Evolutionary conservation across 2,113 vertebrate species (phyloP).

Genomic region (Eulemur macaco): DNA sequence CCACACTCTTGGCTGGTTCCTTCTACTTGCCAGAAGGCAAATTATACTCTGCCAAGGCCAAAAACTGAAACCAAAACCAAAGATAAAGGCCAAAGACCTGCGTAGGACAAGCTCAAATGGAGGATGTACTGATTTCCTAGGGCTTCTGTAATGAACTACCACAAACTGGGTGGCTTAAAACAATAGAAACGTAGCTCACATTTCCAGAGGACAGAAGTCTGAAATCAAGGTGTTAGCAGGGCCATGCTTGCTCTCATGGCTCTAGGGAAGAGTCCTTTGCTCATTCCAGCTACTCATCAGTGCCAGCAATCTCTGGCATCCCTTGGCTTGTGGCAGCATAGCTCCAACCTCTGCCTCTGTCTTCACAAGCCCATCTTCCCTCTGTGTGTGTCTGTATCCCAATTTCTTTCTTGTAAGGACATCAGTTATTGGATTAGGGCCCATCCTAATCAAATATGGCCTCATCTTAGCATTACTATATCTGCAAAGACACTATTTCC

Average conservation of each 20-base stretch:
- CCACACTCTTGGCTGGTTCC: not conserved
- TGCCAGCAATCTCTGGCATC: no score
- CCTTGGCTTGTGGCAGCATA: not conserved
- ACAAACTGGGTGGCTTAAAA: not conserved
- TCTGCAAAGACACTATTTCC: not conserved
- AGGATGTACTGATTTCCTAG: not conserved
- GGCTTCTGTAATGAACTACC: not conserved
- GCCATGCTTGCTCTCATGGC: not conserved
- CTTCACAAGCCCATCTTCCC: not conserved
- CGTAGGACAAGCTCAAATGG: not conserved
- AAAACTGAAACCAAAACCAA: no score
- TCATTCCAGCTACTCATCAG: no score
- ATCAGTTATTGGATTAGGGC: not conserved
- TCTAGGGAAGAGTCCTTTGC: not conserved
- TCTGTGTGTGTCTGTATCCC: not conserved
- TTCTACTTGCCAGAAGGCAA: not conserved
- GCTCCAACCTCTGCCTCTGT: fast-evolving
- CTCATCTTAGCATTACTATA: not conserved
- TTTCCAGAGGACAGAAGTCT: not conserved
- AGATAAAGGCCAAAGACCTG: not conserved
- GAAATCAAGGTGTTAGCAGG: not conserved
- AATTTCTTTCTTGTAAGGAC: not conserved
- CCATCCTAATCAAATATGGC: not conserved
- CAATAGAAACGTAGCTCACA: not conserved
- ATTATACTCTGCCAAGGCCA: not conserved